These are phyloP conservation scores for Apis laboriosa DNA, from an alignment of 1,140 invertebrate genomes.

Conservation along the genomic window DNA sequence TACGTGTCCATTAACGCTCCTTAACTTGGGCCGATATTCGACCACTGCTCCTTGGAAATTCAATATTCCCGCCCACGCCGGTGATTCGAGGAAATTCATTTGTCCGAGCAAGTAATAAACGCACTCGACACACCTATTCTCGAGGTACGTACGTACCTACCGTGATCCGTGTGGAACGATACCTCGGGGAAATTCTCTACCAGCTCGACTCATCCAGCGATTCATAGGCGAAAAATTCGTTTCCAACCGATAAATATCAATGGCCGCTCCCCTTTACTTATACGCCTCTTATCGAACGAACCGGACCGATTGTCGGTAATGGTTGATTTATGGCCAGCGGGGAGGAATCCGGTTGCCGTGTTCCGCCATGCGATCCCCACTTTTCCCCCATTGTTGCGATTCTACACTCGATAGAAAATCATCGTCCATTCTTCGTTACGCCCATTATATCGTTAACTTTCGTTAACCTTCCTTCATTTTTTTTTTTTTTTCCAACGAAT, in stretches of 20 bases:
- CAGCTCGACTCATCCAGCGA: neutral
- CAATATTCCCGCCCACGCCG: neutral
- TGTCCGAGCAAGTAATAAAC: neutral
- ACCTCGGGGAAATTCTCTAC: neutral
- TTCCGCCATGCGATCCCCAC: neutral
- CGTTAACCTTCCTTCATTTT: neutral
- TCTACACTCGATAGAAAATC: neutral
- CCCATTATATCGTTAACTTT: neutral
- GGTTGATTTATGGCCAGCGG: constrained; percentile 41
- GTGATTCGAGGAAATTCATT: neutral
- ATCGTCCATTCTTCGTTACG: neutral
- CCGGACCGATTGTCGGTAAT: constrained; percentile 36
- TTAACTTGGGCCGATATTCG: neutral
- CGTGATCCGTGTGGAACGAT: neutral
- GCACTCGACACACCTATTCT: neutral
- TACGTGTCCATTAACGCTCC: too few species aligned
- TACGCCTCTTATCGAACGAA: neutral
- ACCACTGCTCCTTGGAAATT: neutral
- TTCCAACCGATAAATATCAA: constrained; percentile 36
- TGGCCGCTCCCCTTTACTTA: neutral
- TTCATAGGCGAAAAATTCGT: constrained; percentile 1
- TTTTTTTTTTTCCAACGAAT: neutral
- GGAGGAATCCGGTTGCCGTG: neutral
- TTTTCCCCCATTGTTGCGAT: constrained; percentile 5
- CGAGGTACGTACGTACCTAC: too few species aligned